Evolutionary conservation across 2,797 vertebrate genomes (phyloP), one percentile per base, ranked within the genome.

Genomic region (Vipera ursinii): DNA sequence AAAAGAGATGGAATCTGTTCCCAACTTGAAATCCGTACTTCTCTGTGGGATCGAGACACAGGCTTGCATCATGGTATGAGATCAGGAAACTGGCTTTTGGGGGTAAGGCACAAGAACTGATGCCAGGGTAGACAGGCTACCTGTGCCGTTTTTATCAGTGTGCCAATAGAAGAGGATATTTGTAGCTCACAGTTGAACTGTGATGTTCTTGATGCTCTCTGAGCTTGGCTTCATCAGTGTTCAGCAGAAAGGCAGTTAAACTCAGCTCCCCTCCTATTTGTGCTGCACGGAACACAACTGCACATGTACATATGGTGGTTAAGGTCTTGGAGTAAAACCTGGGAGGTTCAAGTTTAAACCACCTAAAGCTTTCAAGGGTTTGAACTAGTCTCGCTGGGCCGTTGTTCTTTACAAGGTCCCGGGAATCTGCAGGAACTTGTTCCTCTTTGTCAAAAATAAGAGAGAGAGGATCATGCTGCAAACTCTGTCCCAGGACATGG

Each of bases 21-120:
- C 96, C 6, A 82, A 97, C 92, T 97, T 98, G 59, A 97, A 96
- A 94, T 98, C 98, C 6, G 97, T 98, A n/a, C 98, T 99, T 65
- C 96, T 99, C 86, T 99, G 99, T 92, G 99, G 99, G 94, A 98
- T 99, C 2, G 98, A 99, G 95, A 95, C 99, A 0, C 98, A 99
- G 44, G 98, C 98, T 51, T 99, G 99, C 93, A 98, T 99, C 38
- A 97, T 98, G 95, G 98, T 99, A 97, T 22, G 98, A 96, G 13
- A 8, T 4, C 15, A 4, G 0, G 15, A 15, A 22, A 10, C 4
- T 10, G 3, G 48, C 38, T 53, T 48, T 38, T n/a, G 5, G 4
- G 57, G 38, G 15, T 28, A 48, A 89, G 88, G 56, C 8, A 38
- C 8, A 78, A 61, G 44, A 60, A 22, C 20, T 13, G 60, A 53